Evolutionary conservation across 2,888 invertebrate species (phyloP), one percentile per base, ranked within the genome.

Genomic region (Volucella bombylans): DNA sequence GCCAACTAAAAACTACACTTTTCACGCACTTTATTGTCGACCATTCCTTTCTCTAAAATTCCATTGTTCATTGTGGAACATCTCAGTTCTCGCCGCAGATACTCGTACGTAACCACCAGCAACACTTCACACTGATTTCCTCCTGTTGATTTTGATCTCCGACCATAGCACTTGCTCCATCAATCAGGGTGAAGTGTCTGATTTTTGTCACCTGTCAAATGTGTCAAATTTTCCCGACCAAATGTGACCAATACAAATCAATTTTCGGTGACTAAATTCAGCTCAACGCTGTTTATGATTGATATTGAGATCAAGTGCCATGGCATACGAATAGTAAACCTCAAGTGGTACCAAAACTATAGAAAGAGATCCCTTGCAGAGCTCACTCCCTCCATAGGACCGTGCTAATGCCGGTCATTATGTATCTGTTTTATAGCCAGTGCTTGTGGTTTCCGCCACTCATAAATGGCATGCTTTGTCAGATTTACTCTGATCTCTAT

Each of bases 141-240:
- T 31, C 47, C 62, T 12, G 68, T 14, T 68, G 11, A 38, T 54
- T 57, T 52, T 1, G 50, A 73, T 54, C 67, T 18, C 31, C 31
- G 31, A 57, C 55, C 45, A 71, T 61, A 67, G 45, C 82, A 73
- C 82, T 82, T 82, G 82, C 61, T 68, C 59, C 67, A 76, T 76
- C 67, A 61, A 76, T 76, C 76, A 68, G 59, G 8, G 47, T 61
- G 67, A 23, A 67, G 52, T 39, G 76, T n/a, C 43, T 54, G 67
- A 68, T 52, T 78, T 72, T 82, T 82, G 59, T 68, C 76, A 76
- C 78, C 52, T 79, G 68, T 78, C 82, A 82, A 62, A 72, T 45
- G 55, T 82, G 78, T 68, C 78, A 78, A 78, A 78, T 38, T 10
- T 47, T 18, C 1, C 41, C 55, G 23, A 72, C 55, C 78, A 68